Evolutionary conservation across 2,113 vertebrate genomes (phyloP).

Genomic region (Paracanthobrama guichenoti): DNA sequence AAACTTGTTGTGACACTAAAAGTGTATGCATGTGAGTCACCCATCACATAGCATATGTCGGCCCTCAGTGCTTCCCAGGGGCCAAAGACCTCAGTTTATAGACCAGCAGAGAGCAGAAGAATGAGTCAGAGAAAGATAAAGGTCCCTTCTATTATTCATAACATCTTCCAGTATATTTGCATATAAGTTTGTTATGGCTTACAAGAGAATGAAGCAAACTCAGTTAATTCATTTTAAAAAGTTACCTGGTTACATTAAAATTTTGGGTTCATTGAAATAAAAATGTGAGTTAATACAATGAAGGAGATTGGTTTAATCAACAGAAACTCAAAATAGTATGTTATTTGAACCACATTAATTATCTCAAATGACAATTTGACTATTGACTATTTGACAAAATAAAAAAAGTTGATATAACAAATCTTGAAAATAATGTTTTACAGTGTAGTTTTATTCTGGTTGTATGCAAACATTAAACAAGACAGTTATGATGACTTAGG

Average conservation of each 20-base stretch:
- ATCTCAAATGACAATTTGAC: too few species aligned
- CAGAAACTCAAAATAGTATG: too few species aligned
- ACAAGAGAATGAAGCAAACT: constrained; percentile 17
- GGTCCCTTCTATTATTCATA: constrained; percentile 14
- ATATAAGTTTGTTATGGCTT: background rate
- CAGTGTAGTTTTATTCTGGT: too few species aligned
- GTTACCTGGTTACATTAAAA: too few species aligned
- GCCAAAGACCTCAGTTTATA: constrained; percentile 43
- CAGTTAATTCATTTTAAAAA: too few species aligned
- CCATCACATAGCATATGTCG: constrained; percentile 55
- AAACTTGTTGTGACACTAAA: constrained; percentile 69
- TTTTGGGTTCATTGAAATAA: too few species aligned
- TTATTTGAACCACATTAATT: too few species aligned
- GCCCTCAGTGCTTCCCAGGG: constrained; percentile 49
- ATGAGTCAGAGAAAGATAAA: constrained; percentile 64
- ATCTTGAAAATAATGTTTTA: too few species aligned
- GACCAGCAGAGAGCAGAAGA: constrained; percentile 50
- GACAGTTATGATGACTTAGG: background rate
- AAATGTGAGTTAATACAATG: too few species aligned
- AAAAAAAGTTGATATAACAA: too few species aligned
- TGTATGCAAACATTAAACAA: constrained; percentile 27
- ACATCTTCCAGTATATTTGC: background rate
- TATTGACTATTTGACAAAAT: too few species aligned
- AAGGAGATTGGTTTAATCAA: too few species aligned
- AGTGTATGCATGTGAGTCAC: constrained; percentile 63